A percentile compares a stretch with the other conserved stretches of the same genome.
phyloP scores from a whole-genome alignment of 2,113 vertebrate genomes.

The Speoplatyrhinus poulsoni region DNA sequence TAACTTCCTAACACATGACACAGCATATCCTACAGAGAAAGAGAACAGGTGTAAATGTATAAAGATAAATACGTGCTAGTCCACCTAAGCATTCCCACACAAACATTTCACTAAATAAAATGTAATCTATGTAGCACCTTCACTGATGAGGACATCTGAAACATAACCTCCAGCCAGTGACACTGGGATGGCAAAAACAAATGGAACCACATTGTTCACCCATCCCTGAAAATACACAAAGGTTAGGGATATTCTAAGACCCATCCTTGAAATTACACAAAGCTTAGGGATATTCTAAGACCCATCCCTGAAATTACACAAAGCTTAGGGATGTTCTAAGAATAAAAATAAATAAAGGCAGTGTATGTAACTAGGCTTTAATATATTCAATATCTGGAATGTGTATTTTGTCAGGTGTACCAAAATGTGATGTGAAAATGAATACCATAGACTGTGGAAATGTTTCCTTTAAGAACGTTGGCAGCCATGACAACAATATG shows the following conservation, averaged over 20 bases:
- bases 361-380: not conserved
- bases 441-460: constrained; percentile 83
- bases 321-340: not conserved
- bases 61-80: not conserved
- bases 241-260: not conserved
- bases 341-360: not conserved
- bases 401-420: not conserved
- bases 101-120: constrained; percentile 1
- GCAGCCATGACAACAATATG: constrained; percentile 89
- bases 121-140: constrained; percentile 67
- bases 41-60: not conserved
- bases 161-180: constrained; percentile 82
- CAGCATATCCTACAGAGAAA: constrained; percentile 76
- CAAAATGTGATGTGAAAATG: not conserved
- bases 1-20: constrained; percentile 80
- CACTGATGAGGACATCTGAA: constrained; percentile 82
- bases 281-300: too few species aligned
- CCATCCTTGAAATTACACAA: not conserved
- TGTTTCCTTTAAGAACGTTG: constrained; percentile 88
- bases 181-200: constrained; percentile 83
- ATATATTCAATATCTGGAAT: not conserved
- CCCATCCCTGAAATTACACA: not conserved
- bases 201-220: constrained; percentile 89
- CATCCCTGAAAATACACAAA: constrained; percentile 76
- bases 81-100: not conserved